phyloP scores from a whole-genome alignment of 2,888 invertebrate genomes.

The Ichneumon xanthorius region DNA sequence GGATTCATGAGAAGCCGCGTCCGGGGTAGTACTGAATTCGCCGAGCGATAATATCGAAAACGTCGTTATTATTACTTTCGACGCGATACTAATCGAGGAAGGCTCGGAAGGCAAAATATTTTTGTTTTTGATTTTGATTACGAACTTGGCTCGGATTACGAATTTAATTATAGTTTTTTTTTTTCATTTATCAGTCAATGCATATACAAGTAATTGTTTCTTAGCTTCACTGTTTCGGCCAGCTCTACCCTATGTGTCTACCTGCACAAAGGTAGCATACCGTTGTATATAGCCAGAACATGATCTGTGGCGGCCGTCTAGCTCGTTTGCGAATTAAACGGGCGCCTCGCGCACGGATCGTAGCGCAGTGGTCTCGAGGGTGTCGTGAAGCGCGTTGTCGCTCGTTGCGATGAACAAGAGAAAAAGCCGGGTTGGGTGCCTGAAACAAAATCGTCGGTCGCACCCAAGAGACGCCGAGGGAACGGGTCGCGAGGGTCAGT shows the following conservation, averaged over 20 bases:
- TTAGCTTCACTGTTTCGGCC: no score
- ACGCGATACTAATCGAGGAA: neutral
- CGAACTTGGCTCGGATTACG: no score
- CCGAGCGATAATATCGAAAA: neutral
- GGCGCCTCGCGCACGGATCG: constrained; percentile 29
- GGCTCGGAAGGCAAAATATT: no score
- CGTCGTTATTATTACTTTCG: neutral
- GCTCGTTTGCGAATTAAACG: constrained; percentile 31
- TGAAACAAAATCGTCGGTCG: constrained; percentile 65
- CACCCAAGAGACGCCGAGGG: constrained; percentile 35
- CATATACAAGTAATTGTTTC: no score
- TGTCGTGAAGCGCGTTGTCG: constrained; percentile 61
- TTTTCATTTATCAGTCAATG: no score
- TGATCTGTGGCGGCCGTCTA: constrained; percentile 38
- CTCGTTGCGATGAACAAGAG: constrained; percentile 42
- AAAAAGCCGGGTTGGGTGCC: constrained; percentile 33
- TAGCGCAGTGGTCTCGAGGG: constrained; percentile 60
- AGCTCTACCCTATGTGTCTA: no score
- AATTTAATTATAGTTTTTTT: no score
- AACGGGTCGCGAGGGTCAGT: constrained; percentile 56
- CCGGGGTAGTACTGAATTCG: neutral
- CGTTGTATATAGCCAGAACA: constrained; percentile 5
- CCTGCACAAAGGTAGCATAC: neutral
- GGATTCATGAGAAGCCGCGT: neutral
- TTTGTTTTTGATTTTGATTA: no score